phyloP scores from a whole-genome alignment of 1,140 invertebrate species.

The Samia ricini region DNA sequence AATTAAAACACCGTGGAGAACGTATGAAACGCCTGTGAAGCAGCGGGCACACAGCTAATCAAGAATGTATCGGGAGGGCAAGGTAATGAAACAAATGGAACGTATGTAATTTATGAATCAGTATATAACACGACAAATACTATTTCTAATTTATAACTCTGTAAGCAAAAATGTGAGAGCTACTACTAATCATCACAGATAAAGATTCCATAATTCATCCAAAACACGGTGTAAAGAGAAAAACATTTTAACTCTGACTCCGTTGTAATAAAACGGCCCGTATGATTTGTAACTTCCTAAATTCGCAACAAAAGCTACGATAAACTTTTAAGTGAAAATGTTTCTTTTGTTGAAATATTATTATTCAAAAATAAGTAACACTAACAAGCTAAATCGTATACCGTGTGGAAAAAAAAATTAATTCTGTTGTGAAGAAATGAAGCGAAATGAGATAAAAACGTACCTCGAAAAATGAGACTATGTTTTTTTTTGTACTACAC shows the following conservation, averaged over 20 bases:
- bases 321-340: neutral
- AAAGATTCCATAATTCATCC: neutral
- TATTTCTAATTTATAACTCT: neutral
- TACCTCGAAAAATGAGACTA: neutral
- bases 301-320: neutral
- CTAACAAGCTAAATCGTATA: neutral
- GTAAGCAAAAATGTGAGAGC: neutral
- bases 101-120: too few species aligned
- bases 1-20: too few species aligned
- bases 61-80: too few species aligned
- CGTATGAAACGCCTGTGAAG: too few species aligned
- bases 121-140: too few species aligned
- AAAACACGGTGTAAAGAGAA: neutral
- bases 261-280: neutral
- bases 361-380: neutral
- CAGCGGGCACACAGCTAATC: too few species aligned
- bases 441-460: neutral
- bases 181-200: neutral
- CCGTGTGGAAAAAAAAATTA: neutral
- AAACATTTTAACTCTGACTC: neutral
- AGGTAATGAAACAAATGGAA: too few species aligned
- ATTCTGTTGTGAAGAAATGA: neutral
- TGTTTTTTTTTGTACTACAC: too few species aligned
- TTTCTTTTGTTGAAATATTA: slow-evolving; percentile 1
- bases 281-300: neutral